Conservation (phyloP, 2,113 vertebrate genomes). For the Ochotona princeps region DNA sequence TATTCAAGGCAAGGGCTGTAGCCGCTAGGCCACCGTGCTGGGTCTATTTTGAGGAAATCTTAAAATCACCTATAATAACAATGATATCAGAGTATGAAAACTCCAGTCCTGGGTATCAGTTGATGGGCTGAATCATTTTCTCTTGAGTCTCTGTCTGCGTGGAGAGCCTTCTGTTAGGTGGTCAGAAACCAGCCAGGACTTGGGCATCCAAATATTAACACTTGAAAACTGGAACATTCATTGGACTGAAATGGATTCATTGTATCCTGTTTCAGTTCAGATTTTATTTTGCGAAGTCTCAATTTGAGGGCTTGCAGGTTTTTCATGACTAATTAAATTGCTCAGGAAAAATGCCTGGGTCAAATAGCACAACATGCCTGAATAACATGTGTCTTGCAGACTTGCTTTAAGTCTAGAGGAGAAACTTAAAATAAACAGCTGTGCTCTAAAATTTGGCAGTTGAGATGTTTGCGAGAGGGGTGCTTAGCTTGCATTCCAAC, state of each 20-base stretch:
- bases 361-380: constrained; percentile 32
- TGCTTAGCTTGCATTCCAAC: constrained; percentile 30
- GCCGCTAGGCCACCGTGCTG: too few relatives aligned
- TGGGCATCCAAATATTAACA: background rate
- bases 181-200: background rate
- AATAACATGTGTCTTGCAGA: constrained; percentile 63
- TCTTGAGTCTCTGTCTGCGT: background rate
- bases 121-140: background rate
- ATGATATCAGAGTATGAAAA: background rate
- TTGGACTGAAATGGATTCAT: background rate
- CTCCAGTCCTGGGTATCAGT: background rate
- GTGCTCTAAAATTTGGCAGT: background rate
- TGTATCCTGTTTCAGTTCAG: constrained; percentile 38
- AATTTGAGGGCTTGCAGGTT: constrained; percentile 35
- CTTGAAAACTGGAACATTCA: background rate
- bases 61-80: background rate
- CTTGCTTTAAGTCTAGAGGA: background rate
- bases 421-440: constrained; percentile 57
- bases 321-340: constrained; percentile 55
- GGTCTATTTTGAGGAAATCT: background rate
- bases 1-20: too few relatives aligned
- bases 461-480: background rate
- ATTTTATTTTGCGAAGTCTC: constrained; percentile 29
- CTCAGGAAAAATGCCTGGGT: constrained; percentile 47
- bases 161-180: background rate